Percentiles rank a stretch among this genome's conserved stretches.
Evolutionary conservation across 2,888 invertebrate genomes (phyloP).

Genomic region (Scrobipalpa costella): DNA sequence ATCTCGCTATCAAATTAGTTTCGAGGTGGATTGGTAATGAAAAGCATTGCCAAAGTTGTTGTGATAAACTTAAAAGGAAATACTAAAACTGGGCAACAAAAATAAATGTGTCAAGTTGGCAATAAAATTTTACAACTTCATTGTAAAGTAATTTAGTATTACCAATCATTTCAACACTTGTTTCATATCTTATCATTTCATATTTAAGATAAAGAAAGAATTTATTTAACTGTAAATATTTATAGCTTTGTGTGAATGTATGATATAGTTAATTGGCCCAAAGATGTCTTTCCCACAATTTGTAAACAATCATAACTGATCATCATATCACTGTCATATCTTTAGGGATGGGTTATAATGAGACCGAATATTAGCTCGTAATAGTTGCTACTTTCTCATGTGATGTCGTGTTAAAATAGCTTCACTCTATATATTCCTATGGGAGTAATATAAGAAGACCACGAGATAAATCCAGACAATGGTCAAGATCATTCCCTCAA

Average conservation of each 20-base stretch:
- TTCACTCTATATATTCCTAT: too few species aligned
- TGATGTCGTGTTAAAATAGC: not conserved
- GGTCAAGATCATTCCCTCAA: too few species aligned
- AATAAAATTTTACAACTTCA: slow-evolving; percentile 18
- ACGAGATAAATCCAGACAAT: too few species aligned
- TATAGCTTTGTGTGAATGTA: slow-evolving; percentile 12
- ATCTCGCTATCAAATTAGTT: too few species aligned
- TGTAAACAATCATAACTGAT: slow-evolving; percentile 38
- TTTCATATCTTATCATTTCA: slow-evolving; percentile 17
- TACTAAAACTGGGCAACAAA: not conserved
- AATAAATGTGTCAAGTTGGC: slow-evolving; percentile 16
- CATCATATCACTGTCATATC: slow-evolving; percentile 32
- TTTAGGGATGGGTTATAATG: not conserved
- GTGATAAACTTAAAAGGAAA: not conserved
- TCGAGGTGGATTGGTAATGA: not conserved
- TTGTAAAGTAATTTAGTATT: not conserved
- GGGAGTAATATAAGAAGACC: too few species aligned
- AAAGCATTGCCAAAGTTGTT: not conserved
- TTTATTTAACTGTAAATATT: slow-evolving; percentile 1
- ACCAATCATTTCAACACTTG: not conserved
- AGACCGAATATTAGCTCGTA: not conserved
- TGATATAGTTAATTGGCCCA: slow-evolving; percentile 12
- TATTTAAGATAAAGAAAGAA: not conserved
- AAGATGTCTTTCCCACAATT: slow-evolving; percentile 39
- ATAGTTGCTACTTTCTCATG: not conserved